Evolutionary conservation across 2,888 invertebrate genomes (phyloP).

Genomic region (Dryobotodes eremita): DNA sequence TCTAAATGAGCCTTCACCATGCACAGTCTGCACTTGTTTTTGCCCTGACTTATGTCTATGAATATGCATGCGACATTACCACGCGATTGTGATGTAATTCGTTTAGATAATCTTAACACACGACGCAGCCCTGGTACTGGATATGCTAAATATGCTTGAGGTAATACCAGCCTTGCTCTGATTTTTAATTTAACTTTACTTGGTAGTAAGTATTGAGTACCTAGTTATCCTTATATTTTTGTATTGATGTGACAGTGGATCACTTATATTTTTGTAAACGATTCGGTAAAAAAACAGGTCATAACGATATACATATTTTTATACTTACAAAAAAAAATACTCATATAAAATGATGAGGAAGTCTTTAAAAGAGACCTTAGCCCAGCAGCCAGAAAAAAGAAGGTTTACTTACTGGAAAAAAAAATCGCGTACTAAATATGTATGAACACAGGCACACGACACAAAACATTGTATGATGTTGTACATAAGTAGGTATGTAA

Average conservation of each 20-base stretch:
- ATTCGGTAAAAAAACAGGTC: not conserved
- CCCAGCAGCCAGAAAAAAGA: not conserved
- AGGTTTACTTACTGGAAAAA: not conserved
- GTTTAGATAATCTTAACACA: conserved; percentile 46
- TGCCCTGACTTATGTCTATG: conserved; percentile 19
- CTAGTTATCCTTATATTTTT: conserved; percentile 26
- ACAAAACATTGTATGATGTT: too few species aligned
- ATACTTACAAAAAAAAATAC: not conserved
- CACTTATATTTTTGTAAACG: not conserved
- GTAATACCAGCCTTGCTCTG: conserved; percentile 42
- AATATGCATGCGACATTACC: conserved; percentile 41
- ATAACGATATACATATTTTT: not conserved
- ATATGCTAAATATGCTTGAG: conserved; percentile 27
- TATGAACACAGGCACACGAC: not conserved
- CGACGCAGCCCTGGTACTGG: conserved; percentile 41
- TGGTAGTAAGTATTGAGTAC: not conserved
- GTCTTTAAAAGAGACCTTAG: not conserved
- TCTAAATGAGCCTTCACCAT: not conserved
- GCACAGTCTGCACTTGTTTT: conserved; percentile 14
- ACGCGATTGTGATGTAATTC: conserved; percentile 35
- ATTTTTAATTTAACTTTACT: conserved; percentile 15
- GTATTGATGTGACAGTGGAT: not conserved
- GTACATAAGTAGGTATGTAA: not conserved
- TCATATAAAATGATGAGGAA: not conserved
- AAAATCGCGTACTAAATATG: not conserved